Evolutionary conservation across 2,888 invertebrate species (phyloP).

Genomic region (Mylabris sibirica): DNA sequence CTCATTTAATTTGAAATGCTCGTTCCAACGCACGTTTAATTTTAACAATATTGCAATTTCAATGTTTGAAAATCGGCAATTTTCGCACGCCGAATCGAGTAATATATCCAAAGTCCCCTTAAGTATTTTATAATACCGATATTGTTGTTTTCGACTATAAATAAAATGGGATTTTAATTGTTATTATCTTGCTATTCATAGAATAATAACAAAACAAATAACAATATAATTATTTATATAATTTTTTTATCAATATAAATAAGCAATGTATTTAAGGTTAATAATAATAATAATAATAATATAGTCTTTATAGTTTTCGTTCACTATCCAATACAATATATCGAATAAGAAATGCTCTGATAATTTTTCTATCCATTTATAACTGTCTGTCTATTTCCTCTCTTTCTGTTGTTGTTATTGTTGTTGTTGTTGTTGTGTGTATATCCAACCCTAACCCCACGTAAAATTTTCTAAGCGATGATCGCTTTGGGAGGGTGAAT

Average conservation of each 20-base stretch:
- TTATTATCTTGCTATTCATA: constrained; percentile 29
- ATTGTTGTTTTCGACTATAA: constrained; percentile 16
- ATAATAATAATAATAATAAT: constrained; percentile 26
- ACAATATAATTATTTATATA: background rate
- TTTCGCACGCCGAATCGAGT: too few species aligned
- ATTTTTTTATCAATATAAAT: background rate
- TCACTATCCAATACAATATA: constrained; percentile 43
- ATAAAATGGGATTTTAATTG: constrained; percentile 40
- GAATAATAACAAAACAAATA: background rate
- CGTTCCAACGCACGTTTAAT: too few species aligned
- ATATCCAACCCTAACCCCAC: constrained; percentile 42
- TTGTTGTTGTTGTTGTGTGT: too few species aligned
- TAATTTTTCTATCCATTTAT: constrained; percentile 77
- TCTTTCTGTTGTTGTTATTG: constrained; percentile 62
- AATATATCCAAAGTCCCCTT: too few species aligned
- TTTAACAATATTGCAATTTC: too few species aligned
- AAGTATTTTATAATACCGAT: background rate
- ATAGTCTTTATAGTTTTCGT: constrained; percentile 28
- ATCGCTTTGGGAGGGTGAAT: constrained; percentile 52
- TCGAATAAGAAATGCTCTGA: constrained; percentile 66
- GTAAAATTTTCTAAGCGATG: constrained; percentile 40
- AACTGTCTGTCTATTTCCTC: constrained; percentile 74
- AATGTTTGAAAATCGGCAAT: too few species aligned
- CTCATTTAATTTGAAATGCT: too few species aligned
- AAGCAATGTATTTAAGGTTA: constrained; percentile 28